These are phyloP conservation scores for Pyrrhosoma nymphula DNA, from an alignment of 2,888 invertebrate species.

Conservation along the genomic window DNA sequence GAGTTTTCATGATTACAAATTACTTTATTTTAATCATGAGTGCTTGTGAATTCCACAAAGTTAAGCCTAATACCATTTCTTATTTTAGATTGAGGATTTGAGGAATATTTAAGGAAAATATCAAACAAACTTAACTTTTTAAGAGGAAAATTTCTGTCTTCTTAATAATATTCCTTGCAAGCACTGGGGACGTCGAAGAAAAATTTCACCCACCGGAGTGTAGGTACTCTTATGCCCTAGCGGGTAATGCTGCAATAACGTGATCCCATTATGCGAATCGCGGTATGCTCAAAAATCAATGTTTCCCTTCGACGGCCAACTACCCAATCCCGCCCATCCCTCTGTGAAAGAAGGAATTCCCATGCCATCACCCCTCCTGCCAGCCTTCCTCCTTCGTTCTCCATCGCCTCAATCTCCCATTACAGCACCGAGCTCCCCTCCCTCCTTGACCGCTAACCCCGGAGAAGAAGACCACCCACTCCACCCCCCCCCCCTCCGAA, in stretches of 20 bases:
- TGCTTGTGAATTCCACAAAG: too few relatives aligned
- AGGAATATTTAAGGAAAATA: too few relatives aligned
- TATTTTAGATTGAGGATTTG: too few relatives aligned
- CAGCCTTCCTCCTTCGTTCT: neutral
- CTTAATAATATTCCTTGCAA: too few relatives aligned
- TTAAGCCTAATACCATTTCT: too few relatives aligned
- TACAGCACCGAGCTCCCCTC: neutral
- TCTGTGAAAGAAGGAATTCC: neutral
- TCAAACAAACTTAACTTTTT: too few relatives aligned
- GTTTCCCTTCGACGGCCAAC: slow-evolving; percentile 19
- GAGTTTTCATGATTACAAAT: too few relatives aligned
- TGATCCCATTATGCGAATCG: neutral
- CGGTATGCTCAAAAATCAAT: slow-evolving; percentile 31
- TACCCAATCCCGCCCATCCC: neutral
- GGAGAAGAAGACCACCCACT: neutral
- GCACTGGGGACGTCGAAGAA: too few relatives aligned
- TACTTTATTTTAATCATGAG: too few relatives aligned
- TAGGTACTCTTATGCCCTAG: too few relatives aligned
- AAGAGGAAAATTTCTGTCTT: too few relatives aligned
- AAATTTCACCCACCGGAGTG: too few relatives aligned
- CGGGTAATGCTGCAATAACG: neutral
- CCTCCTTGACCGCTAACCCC: neutral
- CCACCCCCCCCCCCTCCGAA: neutral
- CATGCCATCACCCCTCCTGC: neutral
- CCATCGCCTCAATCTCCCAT: slow-evolving; percentile 5